phyloP scores from a whole-genome alignment of 2,113 vertebrate species.

The Microtus pennsylvanicus region DNA sequence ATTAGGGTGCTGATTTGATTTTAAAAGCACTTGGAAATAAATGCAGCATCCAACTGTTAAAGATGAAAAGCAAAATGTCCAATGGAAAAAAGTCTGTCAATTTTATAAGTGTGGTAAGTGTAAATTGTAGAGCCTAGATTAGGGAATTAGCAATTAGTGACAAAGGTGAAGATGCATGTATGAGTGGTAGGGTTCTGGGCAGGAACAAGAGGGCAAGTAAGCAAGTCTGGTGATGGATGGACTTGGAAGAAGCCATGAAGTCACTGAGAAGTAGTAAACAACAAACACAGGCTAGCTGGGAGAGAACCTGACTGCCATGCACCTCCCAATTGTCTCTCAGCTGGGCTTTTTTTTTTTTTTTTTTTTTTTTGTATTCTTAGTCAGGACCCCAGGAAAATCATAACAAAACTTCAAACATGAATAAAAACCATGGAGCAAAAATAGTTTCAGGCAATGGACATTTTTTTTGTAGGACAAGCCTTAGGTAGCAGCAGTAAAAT shows the following conservation, averaged over 20 bases:
- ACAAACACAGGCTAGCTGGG: not conserved
- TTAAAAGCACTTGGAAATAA: slow-evolving; percentile 3
- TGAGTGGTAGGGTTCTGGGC: not conserved
- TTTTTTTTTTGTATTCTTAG: not conserved
- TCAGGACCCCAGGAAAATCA: not conserved
- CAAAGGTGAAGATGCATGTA: not conserved
- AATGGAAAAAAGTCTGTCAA: not conserved
- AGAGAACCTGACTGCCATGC: not conserved
- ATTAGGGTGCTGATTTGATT: not conserved
- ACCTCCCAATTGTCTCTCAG: slow-evolving; percentile 2
- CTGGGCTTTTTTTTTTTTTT: not conserved
- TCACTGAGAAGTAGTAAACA: not conserved
- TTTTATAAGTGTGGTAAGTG: not conserved
- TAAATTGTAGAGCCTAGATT: not conserved
- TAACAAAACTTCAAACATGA: not conserved
- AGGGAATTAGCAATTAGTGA: not conserved
- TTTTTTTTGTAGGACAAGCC: not conserved
- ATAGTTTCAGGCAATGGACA: not conserved
- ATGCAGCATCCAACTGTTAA: not conserved
- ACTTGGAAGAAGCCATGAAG: not conserved
- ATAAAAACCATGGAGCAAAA: not conserved
- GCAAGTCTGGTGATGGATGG: not conserved
- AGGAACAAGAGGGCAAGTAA: not conserved
- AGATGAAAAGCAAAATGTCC: not conserved
- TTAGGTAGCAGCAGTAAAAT: not conserved